Evolutionary conservation across 2,888 invertebrate species (phyloP).

Genomic region (Heteromurus nitidus): DNA sequence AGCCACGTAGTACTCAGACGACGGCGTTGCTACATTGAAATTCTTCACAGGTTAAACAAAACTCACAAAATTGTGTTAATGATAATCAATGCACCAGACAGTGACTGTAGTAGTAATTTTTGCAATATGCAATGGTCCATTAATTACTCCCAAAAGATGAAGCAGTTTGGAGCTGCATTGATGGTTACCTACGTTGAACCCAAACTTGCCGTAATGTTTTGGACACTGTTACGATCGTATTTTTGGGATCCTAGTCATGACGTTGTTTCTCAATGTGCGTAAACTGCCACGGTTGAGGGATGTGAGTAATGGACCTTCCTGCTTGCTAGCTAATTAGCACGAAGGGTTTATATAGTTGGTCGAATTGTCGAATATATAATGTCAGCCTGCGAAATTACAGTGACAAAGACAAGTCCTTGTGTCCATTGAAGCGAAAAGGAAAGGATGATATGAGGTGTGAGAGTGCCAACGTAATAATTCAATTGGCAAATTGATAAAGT

Average conservation of each 20-base stretch:
- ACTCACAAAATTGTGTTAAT: background rate
- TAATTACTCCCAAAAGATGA: background rate
- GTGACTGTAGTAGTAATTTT: background rate
- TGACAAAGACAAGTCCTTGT: too few species aligned
- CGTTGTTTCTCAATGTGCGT: too few species aligned
- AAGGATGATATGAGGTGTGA: background rate
- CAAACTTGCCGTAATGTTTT: background rate
- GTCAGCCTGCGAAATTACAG: too few species aligned
- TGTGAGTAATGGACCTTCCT: too few species aligned
- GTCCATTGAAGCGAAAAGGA: too few species aligned
- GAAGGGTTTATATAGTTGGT: too few species aligned
- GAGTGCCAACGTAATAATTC: background rate
- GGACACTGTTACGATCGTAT: background rate
- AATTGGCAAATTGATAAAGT: background rate
- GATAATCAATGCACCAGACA: too few species aligned
- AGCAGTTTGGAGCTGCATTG: background rate
- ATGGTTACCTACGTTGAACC: background rate
- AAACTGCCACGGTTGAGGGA: too few species aligned
- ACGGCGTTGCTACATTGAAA: background rate
- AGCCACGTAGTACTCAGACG: background rate
- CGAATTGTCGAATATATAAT: too few species aligned
- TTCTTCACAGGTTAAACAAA: background rate
- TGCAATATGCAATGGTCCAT: too few species aligned
- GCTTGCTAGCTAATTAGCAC: too few species aligned
- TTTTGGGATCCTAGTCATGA: too few species aligned